phyloP scores from a whole-genome alignment of 2,888 invertebrate genomes.

The Isoperla grammatica region DNA sequence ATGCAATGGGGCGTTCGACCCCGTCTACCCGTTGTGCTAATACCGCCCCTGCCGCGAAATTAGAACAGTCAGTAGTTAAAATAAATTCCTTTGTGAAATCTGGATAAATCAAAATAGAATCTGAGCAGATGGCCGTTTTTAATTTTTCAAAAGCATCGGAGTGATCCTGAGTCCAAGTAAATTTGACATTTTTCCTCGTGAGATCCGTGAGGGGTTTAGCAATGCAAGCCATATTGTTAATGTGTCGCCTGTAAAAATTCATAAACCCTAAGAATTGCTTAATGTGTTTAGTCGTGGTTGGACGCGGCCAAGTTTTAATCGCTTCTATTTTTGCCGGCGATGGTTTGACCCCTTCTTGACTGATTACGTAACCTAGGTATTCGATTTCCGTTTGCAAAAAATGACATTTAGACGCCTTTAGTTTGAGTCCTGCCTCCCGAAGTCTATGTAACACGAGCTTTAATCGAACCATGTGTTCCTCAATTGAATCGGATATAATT shows the following conservation, averaged over 20 bases:
- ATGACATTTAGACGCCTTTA: constrained; percentile 32
- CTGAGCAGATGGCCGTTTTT: constrained; percentile 23
- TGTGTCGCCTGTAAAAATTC: constrained; percentile 36
- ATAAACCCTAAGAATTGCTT: constrained; percentile 35
- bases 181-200: constrained; percentile 31
- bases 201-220: constrained; percentile 34
- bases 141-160: constrained; percentile 29
- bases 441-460: constrained; percentile 29
- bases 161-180: constrained; percentile 28
- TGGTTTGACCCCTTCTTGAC: constrained; percentile 31
- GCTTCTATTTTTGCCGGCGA: constrained; percentile 33
- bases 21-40: constrained; percentile 31
- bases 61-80: constrained; percentile 34
- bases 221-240: constrained; percentile 32
- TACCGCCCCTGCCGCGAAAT: constrained; percentile 32
- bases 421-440: constrained; percentile 26
- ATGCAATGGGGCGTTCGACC: constrained; percentile 28
- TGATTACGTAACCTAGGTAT: constrained; percentile 35
- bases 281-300: constrained; percentile 28
- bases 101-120: constrained; percentile 32
- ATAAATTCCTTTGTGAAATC: constrained; percentile 30
- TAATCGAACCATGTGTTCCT: constrained; percentile 28
- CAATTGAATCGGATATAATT: not conserved
- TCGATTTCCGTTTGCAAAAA: constrained; percentile 29
- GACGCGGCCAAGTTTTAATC: constrained; percentile 30